Conservation (phyloP, 2,113 vertebrate species). For the Oceanites oceanicus region DNA sequence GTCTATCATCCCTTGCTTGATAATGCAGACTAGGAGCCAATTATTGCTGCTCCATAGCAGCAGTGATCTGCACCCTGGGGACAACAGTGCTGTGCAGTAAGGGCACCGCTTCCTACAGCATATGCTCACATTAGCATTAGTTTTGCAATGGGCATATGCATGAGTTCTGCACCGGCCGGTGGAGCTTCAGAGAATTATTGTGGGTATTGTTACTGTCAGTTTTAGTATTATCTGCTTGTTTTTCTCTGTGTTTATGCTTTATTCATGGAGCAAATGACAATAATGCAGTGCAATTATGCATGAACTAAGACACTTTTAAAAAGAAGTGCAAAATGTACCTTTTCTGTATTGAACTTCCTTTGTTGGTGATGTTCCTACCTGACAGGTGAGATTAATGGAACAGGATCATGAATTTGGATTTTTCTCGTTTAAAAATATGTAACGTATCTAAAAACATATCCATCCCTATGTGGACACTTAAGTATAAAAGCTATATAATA, state of each 20-base stretch:
- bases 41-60: background rate
- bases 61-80: background rate
- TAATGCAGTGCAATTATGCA: background rate
- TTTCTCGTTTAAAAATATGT: background rate
- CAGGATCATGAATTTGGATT: background rate
- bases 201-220: background rate
- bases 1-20: background rate
- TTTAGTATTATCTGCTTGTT: background rate
- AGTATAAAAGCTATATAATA: background rate
- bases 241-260: background rate
- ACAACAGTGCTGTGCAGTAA: background rate
- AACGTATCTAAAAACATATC: background rate
- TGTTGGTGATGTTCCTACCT: background rate
- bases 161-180: fast-evolving
- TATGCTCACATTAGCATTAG: background rate
- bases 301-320: background rate
- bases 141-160: background rate
- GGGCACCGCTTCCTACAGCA: background rate
- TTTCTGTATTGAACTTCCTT: background rate
- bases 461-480: background rate
- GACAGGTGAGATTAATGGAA: background rate
- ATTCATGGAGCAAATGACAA: background rate
- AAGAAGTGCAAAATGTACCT: background rate
- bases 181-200: background rate
- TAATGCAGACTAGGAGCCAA: background rate